These are phyloP conservation scores for Bombus superbus DNA, from an alignment of 1,140 invertebrate species.

Conservation along the genomic window DNA sequence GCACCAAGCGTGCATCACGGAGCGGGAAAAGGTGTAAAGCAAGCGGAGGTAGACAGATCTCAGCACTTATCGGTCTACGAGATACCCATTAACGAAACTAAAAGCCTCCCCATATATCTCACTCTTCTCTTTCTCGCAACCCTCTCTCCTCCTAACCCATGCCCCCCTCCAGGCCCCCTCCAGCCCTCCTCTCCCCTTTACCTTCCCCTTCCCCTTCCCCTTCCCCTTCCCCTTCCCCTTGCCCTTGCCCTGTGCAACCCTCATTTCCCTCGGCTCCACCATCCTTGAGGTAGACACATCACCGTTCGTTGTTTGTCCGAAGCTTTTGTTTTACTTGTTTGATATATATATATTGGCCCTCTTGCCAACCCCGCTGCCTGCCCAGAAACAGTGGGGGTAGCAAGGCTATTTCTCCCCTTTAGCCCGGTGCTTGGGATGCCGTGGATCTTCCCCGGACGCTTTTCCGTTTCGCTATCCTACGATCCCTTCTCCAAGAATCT, in stretches of 20 bases:
- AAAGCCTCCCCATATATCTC: slow-evolving; percentile 82
- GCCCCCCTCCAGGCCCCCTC: not conserved
- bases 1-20: slow-evolving; percentile 45
- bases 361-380: slow-evolving; percentile 35
- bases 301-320: slow-evolving; percentile 79
- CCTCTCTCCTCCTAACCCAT: slow-evolving; percentile 58
- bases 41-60: slow-evolving; percentile 81
- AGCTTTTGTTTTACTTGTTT: slow-evolving; percentile 78
- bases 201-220: not conserved
- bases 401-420: slow-evolving; percentile 43
- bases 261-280: slow-evolving; percentile 67
- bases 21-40: slow-evolving; percentile 79
- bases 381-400: slow-evolving; percentile 37
- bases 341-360: slow-evolving; percentile 77
- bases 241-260: slow-evolving; percentile 63
- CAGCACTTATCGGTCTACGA: slow-evolving; percentile 82
- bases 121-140: slow-evolving; percentile 71
- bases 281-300: slow-evolving; percentile 80
- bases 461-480: slow-evolving; percentile 1
- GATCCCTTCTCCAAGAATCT: slow-evolving; percentile 12
- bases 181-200: slow-evolving; percentile 25
- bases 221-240: slow-evolving; percentile 1
- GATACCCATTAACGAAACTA: slow-evolving; percentile 82
- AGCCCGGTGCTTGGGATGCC: slow-evolving; percentile 10
- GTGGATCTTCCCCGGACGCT: slow-evolving; percentile 31